Evolutionary conservation across 2,113 vertebrate species (phyloP).

Genomic region (Chascanopsetta lugubris): DNA sequence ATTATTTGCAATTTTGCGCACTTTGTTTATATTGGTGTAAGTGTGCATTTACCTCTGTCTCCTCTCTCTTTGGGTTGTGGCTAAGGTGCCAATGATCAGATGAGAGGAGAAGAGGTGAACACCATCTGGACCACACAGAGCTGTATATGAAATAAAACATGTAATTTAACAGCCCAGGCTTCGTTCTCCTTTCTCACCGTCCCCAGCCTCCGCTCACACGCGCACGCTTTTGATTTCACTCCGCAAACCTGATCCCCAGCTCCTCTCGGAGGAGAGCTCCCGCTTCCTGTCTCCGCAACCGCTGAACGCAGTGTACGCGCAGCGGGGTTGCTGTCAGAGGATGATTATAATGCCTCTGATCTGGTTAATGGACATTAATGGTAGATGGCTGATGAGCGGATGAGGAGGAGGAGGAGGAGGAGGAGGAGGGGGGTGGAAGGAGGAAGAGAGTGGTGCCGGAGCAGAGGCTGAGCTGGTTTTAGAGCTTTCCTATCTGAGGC

Average conservation of each 20-base stretch:
- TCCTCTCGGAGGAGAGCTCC: slow-evolving; percentile 18
- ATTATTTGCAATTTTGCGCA: no score
- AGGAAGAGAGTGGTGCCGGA: neutral
- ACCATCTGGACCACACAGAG: neutral
- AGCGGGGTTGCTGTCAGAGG: slow-evolving; percentile 45
- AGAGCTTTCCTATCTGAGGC: slow-evolving; percentile 36
- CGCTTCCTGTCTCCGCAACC: slow-evolving; percentile 1
- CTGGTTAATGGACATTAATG: slow-evolving; percentile 66
- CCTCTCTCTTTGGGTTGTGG: neutral
- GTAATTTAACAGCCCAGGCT: neutral
- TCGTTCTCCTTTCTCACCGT: neutral
- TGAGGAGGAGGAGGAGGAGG: neutral
- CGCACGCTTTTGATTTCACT: slow-evolving; percentile 38
- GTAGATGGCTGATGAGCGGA: slow-evolving; percentile 51
- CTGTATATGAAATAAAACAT: slow-evolving; percentile 5
- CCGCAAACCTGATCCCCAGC: slow-evolving; percentile 10
- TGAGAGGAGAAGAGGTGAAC: neutral
- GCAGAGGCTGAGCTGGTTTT: slow-evolving; percentile 6
- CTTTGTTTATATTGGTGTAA: neutral
- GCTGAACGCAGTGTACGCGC: slow-evolving; percentile 28
- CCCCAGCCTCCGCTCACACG: slow-evolving; percentile 17
- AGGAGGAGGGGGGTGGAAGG: slow-evolving; percentile 17
- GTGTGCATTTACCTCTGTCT: neutral
- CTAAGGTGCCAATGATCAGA: neutral
- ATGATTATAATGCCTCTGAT: slow-evolving; percentile 62